phyloP scores from a whole-genome alignment of 1,140 invertebrate species.

The Drosophila nigrodunni region DNA sequence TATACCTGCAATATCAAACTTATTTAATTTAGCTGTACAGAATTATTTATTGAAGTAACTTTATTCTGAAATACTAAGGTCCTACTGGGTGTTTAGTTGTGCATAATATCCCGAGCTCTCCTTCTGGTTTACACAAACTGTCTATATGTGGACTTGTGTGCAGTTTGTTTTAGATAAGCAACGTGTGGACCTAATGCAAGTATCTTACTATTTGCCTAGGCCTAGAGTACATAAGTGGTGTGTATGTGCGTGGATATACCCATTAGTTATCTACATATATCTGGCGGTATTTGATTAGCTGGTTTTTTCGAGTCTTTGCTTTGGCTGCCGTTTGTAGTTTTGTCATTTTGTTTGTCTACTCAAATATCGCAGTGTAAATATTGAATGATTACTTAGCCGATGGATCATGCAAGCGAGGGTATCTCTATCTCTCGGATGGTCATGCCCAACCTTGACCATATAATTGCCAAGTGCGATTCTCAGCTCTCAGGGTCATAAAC shows the following conservation, averaged over 20 bases:
- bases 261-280: constrained; percentile 32
- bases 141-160: constrained; percentile 7
- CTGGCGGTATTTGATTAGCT: constrained; percentile 37
- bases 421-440: background rate
- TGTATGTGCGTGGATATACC: constrained; percentile 21
- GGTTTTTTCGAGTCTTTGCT: constrained; percentile 53
- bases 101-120: background rate
- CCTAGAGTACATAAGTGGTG: background rate
- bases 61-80: too few relatives aligned
- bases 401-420: constrained; percentile 12
- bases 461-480: constrained; percentile 66
- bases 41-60: too few relatives aligned
- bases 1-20: too few relatives aligned
- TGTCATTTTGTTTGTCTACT: constrained; percentile 60
- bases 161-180: constrained; percentile 58
- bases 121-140: background rate
- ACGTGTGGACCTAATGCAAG: constrained; percentile 46
- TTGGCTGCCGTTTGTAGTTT: constrained; percentile 50
- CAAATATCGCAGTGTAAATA: constrained; percentile 71
- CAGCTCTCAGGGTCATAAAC: constrained; percentile 60
- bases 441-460: constrained; percentile 69
- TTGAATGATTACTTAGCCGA: constrained; percentile 45
- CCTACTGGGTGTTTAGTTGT: constrained; percentile 12
- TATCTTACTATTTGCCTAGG: constrained; percentile 60
- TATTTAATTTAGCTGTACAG: too few relatives aligned